phyloP scores from a whole-genome alignment of 2,797 vertebrate species.

The Limosa lapponica region DNA sequence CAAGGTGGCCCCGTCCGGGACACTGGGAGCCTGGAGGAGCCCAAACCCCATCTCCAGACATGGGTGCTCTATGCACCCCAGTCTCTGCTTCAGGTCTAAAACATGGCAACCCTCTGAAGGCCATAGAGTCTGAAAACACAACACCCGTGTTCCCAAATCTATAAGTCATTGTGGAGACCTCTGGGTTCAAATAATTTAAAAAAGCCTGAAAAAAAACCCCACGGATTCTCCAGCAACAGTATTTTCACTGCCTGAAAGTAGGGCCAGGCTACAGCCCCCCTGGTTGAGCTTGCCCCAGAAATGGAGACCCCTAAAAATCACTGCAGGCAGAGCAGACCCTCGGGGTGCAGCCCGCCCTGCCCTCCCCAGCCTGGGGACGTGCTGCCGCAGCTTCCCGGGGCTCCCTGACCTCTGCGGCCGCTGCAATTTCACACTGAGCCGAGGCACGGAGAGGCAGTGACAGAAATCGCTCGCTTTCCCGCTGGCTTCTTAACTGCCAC shows the following conservation, averaged over 20 bases:
- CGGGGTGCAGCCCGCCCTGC: accelerated
- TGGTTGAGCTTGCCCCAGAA: not conserved
- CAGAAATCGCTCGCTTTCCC: not conserved
- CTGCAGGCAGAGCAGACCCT: not conserved
- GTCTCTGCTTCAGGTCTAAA: not conserved
- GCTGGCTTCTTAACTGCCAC: not conserved
- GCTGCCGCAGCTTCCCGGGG: not conserved
- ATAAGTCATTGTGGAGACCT: not conserved
- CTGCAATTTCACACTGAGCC: not conserved
- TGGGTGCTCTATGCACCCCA: not conserved
- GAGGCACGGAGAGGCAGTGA: not conserved
- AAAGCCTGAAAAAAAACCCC: not conserved
- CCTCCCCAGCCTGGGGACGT: not conserved
- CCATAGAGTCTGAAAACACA: not conserved
- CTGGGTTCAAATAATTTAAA: not conserved
- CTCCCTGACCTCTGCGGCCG: not conserved
- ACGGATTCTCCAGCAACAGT: not conserved
- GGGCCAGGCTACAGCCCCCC: not conserved
- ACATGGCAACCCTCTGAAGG: not conserved
- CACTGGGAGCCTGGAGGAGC: not conserved
- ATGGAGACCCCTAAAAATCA: not conserved
- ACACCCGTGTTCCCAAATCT: accelerated
- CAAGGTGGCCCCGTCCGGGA: accelerated
- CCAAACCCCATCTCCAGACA: accelerated
- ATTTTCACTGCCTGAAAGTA: not conserved